Conservation (phyloP, 1,140 invertebrate genomes). For the Geopemphigus sp. region DNA sequence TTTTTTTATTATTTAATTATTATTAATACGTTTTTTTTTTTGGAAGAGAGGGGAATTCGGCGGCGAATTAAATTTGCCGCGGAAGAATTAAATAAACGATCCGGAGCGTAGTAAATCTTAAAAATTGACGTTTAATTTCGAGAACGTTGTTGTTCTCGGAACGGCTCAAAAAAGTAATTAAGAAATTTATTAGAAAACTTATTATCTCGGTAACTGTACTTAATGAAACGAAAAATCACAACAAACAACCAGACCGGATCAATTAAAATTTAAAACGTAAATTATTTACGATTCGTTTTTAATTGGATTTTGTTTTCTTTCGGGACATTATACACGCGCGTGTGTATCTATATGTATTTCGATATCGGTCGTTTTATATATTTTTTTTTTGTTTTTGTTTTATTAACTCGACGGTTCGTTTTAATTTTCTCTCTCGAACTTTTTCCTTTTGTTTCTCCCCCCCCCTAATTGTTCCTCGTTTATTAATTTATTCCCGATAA, state of each 20-base stretch:
- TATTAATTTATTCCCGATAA: constrained; percentile 30
- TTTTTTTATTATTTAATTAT: too few relatives aligned
- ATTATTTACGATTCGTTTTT: constrained; percentile 38
- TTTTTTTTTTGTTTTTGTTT: too few relatives aligned
- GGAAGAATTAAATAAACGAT: neutral
- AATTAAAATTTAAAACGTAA: constrained; percentile 42
- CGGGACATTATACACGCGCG: neutral
- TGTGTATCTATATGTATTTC: neutral
- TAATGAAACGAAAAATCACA: constrained; percentile 46
- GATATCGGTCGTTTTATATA: constrained; percentile 29
- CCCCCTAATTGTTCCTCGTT: constrained; percentile 19
- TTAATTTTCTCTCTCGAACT: neutral
- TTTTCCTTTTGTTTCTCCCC: too few relatives aligned
- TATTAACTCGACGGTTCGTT: constrained; percentile 3
- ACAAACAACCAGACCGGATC: constrained; percentile 38
- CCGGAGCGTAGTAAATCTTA: constrained; percentile 17
- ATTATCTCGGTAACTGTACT: constrained; percentile 44
- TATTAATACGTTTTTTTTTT: too few relatives aligned
- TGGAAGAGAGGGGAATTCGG: too few relatives aligned
- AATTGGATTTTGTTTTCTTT: constrained; percentile 28
- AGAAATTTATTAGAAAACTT: constrained; percentile 50
- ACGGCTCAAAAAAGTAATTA: constrained; percentile 39
- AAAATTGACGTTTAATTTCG: constrained; percentile 15
- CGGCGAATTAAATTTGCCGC: neutral
- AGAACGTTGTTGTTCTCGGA: neutral